phyloP scores from a whole-genome alignment of 2,797 vertebrate genomes.

The Amazona ochrocephala region DNA sequence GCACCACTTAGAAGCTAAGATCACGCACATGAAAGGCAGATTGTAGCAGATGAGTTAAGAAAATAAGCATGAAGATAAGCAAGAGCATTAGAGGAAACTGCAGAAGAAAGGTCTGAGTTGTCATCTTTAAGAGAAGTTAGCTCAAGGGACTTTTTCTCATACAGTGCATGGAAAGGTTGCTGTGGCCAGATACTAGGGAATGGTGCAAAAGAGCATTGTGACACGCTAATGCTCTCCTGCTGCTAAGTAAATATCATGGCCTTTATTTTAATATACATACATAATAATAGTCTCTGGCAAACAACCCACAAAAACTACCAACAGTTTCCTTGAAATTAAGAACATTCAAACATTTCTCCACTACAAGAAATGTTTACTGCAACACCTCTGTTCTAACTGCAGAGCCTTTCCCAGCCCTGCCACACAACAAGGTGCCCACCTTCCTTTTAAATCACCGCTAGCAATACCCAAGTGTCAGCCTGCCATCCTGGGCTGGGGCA shows the following conservation, averaged over 20 bases:
- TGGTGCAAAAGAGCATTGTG: not conserved
- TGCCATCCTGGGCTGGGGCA: not conserved
- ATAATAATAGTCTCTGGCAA: not conserved
- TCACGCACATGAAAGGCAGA: not conserved
- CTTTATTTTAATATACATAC: slow-evolving; percentile 26
- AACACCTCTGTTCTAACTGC: not conserved
- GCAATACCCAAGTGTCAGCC: not conserved
- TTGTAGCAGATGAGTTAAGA: not conserved
- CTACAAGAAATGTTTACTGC: not conserved
- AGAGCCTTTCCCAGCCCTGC: not conserved
- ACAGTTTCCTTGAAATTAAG: not conserved
- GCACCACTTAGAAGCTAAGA: not conserved
- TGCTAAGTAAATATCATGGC: slow-evolving; percentile 39
- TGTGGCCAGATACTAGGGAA: not conserved
- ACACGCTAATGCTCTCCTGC: not conserved
- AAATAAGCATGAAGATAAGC: not conserved
- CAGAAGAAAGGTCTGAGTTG: not conserved
- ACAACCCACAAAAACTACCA: not conserved
- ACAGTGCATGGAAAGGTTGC: not conserved
- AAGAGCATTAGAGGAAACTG: not conserved
- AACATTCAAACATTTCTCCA: not conserved
- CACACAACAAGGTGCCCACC: not conserved
- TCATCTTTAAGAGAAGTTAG: not conserved
- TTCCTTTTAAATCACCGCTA: not conserved
- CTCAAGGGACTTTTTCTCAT: not conserved